Percentiles rank a stretch among this genome's conserved stretches.
phyloP scores from a whole-genome alignment of 1,140 invertebrate species.

The Mylabris phalerata region DNA sequence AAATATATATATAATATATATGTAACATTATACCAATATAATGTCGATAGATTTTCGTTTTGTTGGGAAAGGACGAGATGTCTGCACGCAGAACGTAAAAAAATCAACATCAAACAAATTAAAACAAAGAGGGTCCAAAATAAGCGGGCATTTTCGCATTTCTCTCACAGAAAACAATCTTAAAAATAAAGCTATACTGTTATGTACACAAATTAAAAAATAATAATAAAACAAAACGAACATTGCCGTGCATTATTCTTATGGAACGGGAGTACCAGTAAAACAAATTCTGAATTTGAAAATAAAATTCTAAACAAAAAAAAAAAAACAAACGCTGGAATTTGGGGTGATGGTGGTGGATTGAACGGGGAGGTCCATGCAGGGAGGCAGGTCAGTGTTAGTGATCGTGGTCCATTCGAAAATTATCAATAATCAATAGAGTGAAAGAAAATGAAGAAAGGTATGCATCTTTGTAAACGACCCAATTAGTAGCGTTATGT shows the following conservation, averaged over 20 bases:
- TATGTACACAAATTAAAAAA: slow-evolving; percentile 22
- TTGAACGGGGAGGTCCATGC: too few relatives aligned
- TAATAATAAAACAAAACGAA: too few relatives aligned
- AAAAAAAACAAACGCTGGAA: background rate
- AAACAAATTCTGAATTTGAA: slow-evolving; percentile 31
- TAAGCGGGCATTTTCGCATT: slow-evolving; percentile 2
- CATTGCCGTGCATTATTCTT: background rate
- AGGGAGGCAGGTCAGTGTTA: too few relatives aligned
- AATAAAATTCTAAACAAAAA: slow-evolving; percentile 1
- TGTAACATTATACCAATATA: too few relatives aligned
- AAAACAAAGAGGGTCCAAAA: slow-evolving; percentile 22
- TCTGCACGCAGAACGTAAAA: slow-evolving; percentile 23
- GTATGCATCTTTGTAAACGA: too few relatives aligned
- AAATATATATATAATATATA: slow-evolving; percentile 1
- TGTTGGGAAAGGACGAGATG: slow-evolving; percentile 19
- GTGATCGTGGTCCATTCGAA: too few relatives aligned
- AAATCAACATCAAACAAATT: slow-evolving; percentile 8
- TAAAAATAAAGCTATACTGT: slow-evolving; percentile 10
- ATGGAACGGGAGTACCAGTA: slow-evolving; percentile 24
- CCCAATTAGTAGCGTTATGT: too few relatives aligned
- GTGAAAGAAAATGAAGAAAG: too few relatives aligned
- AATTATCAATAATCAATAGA: too few relatives aligned
- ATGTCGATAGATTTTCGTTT: background rate
- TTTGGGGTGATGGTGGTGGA: too few relatives aligned
- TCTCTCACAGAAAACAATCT: background rate